Evolutionary conservation across 2,888 invertebrate genomes (phyloP), one percentile per base, ranked within the genome.

Genomic region (Apodemia duryi): DNA sequence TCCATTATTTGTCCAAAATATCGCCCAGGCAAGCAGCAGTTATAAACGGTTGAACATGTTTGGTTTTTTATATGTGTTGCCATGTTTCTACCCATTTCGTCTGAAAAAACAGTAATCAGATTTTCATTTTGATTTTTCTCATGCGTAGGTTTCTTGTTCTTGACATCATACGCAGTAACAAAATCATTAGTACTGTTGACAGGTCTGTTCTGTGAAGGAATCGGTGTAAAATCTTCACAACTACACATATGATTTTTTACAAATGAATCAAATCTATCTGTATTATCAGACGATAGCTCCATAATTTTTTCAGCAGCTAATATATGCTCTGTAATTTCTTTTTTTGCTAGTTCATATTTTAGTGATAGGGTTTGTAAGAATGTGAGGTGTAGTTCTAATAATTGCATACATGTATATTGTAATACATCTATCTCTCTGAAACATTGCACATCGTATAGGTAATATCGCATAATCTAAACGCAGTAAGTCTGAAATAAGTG

Each of bases 211-310:
- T n/a, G n/a, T 6, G 6, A n/a, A n/a, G 2, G 21, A 51, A 7
- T 7, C 2, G 9, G 21, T 51, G 51, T n/a, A 5, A 6, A 51
- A 51, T 51, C 7, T 51, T 51, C 6, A 21, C 51, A 51, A 51
- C n/a, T 51, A 6, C n/a, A 51, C 51, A 51, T 51, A 51, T 51
- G 51, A 51, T 51, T 51, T 51, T 51, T 51, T 6, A 51, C 51
- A 4, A 51, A 21, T n/a, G 51, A 51, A 5, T 51, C 51, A 7
- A 51, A 51, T 21, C 51, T 51, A 7, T 51, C 51, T 6, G 51
- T 21, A 51, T 51, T 51, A 21, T 51, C 21, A 13, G 51, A 51
- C 21, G 51, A n/a, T 21, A 51, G 6, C 6, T 51, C 51, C 51
- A 51, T 21, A 21, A 51, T 6, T 21, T 51, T 51, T 51, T 51